Conservation (phyloP, 2,888 invertebrate genomes). For the Euplagia quadripunctaria region DNA sequence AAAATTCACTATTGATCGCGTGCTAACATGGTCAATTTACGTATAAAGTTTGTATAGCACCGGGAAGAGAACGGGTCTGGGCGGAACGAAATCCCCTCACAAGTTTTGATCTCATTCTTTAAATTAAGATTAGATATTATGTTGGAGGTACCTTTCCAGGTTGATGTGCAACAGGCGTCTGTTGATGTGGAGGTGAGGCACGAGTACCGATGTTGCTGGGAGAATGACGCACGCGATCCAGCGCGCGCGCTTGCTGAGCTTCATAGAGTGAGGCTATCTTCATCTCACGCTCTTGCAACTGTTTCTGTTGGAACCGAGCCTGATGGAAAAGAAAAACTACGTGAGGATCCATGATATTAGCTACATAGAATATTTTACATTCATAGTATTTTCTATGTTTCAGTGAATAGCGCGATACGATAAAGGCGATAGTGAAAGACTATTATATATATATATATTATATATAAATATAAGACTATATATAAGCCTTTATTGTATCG, state of each 20-base stretch:
- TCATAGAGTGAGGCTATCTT: constrained; percentile 90
- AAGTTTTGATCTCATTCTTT: not conserved
- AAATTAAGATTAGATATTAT: not conserved
- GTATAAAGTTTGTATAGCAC: not conserved
- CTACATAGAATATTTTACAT: not conserved
- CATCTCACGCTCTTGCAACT: constrained; percentile 93
- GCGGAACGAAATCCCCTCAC: not conserved
- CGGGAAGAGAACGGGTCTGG: too few species aligned
- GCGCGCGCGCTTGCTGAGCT: constrained; percentile 89
- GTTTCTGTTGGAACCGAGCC: constrained; percentile 94
- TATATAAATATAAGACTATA: too few species aligned
- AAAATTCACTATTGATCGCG: not conserved
- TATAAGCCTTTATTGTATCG: too few species aligned
- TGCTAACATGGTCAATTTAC: not conserved
- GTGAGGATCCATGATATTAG: constrained; percentile 1
- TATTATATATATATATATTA: too few species aligned
- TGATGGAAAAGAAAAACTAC: constrained; percentile 71
- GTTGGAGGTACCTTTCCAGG: constrained; percentile 72
- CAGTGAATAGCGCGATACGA: not conserved
- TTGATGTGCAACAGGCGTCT: constrained; percentile 60
- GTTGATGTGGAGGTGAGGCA: constrained; percentile 50
- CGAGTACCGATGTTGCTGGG: constrained; percentile 54
- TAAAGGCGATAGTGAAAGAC: too few species aligned
- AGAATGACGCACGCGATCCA: constrained; percentile 81
- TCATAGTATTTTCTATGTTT: too few species aligned